Conservation (phyloP, 1,140 invertebrate genomes). For the Drosophila miranda region DNA sequence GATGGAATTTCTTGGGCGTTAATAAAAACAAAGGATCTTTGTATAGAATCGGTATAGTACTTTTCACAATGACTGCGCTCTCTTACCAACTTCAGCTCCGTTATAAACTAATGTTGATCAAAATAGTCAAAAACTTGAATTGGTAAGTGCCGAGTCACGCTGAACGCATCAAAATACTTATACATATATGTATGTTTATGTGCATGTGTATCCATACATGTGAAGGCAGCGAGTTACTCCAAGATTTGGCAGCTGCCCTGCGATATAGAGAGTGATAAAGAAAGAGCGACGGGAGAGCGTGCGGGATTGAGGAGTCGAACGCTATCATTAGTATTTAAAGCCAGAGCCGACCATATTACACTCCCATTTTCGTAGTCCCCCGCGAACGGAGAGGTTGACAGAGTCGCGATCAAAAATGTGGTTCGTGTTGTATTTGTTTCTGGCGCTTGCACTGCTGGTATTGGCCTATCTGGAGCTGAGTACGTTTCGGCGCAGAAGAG, state of each 20-base stretch:
- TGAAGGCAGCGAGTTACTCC: not conserved
- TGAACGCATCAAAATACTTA: conserved; percentile 24
- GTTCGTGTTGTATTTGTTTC: conserved; percentile 45
- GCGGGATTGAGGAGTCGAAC: too few relatives aligned
- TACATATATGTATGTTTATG: conserved; percentile 2
- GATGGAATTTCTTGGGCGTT: too few relatives aligned
- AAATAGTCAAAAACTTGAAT: not conserved
- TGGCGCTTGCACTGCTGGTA: conserved; percentile 57
- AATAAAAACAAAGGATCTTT: too few relatives aligned
- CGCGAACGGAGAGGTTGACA: not conserved
- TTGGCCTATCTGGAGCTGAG: conserved; percentile 51
- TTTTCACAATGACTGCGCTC: too few relatives aligned
- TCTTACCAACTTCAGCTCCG: too few relatives aligned
- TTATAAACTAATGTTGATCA: too few relatives aligned
- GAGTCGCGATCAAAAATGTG: conserved; percentile 43
- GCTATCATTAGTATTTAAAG: conserved; percentile 41
- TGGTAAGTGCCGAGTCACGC: conserved; percentile 17
- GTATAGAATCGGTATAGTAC: too few relatives aligned
- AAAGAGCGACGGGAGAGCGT: not conserved
- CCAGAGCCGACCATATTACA: not conserved
- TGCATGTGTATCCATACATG: too few relatives aligned
- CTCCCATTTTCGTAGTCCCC: conserved; percentile 16
- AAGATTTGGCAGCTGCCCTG: not conserved
- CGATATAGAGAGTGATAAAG: not conserved
- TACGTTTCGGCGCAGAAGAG: conserved; percentile 31